Evolutionary conservation across 1,140 invertebrate genomes (phyloP).

Genomic region (Sitodiplosis mosellana): DNA sequence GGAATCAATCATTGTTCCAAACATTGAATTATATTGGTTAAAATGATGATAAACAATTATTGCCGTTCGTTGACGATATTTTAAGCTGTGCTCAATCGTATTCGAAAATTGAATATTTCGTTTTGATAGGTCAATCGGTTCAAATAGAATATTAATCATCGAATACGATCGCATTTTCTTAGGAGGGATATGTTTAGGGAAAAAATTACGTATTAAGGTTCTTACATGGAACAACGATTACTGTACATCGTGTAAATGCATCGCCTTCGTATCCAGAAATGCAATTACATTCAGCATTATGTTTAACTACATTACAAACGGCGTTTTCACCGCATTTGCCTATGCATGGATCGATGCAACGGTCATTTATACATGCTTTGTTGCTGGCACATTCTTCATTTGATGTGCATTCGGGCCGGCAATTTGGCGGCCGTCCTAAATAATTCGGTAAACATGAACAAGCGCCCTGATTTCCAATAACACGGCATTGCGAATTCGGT

Average conservation of each 20-base stretch:
- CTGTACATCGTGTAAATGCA: slow-evolving; percentile 32
- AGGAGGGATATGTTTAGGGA: no score
- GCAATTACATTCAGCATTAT: slow-evolving; percentile 39
- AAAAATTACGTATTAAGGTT: no score
- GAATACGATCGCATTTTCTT: no score
- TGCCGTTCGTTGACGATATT: no score
- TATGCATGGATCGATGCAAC: slow-evolving; percentile 41
- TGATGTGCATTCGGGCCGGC: slow-evolving; percentile 37
- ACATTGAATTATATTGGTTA: no score
- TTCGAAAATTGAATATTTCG: no score
- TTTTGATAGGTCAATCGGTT: no score
- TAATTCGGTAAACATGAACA: slow-evolving; percentile 38
- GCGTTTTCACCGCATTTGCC: slow-evolving; percentile 32
- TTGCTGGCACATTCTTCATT: slow-evolving; percentile 42
- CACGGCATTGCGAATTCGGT: slow-evolving; percentile 29
- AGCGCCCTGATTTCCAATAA: slow-evolving; percentile 29
- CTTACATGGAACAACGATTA: background rate
- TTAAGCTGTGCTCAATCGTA: no score
- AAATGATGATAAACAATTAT: no score
- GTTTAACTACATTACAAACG: slow-evolving; percentile 33
- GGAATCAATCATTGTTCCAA: no score
- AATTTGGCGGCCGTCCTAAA: slow-evolving; percentile 35
- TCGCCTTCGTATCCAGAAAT: slow-evolving; percentile 34
- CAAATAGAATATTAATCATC: no score
- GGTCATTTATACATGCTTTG: slow-evolving; percentile 40